phyloP scores from a whole-genome alignment of 2,888 invertebrate genomes.

The Drosophila bunnanda region DNA sequence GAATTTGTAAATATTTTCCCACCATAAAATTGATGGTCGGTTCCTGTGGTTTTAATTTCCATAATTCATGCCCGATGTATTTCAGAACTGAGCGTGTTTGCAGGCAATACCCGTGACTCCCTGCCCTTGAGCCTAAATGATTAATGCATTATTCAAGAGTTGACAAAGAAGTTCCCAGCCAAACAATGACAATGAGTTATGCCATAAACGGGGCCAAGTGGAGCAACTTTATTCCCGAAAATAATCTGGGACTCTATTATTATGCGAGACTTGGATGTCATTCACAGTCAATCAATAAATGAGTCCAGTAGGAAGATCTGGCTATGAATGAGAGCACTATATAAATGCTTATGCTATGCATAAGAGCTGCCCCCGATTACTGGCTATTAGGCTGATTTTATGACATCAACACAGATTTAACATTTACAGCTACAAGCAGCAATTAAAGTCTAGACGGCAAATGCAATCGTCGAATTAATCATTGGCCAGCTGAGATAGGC shows the following conservation, averaged over 20 bases:
- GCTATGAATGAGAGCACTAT: neutral
- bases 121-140: slow-evolving; percentile 5
- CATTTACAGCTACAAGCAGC: slow-evolving; percentile 31
- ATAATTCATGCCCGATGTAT: slow-evolving; percentile 8
- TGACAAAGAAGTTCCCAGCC: slow-evolving; percentile 21
- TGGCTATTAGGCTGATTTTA: slow-evolving; percentile 15
- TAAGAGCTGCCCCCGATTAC: slow-evolving; percentile 1
- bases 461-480: slow-evolving; percentile 33
- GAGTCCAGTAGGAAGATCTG: slow-evolving; percentile 4
- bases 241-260: neutral
- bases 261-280: neutral
- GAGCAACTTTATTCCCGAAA: slow-evolving; percentile 7
- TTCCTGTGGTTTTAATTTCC: slow-evolving; percentile 16
- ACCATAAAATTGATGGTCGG: slow-evolving; percentile 9
- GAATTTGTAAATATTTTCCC: slow-evolving; percentile 13
- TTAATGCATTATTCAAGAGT: slow-evolving; percentile 10
- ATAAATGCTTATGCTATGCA: neutral
- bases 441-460: slow-evolving; percentile 38
- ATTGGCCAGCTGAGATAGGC: slow-evolving; percentile 10
- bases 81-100: slow-evolving; percentile 5
- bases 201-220: slow-evolving; percentile 8
- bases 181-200: slow-evolving; percentile 16
- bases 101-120: neutral
- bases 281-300: slow-evolving; percentile 22
- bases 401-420: slow-evolving; percentile 30